Conservation (phyloP, 2,113 vertebrate genomes). For the Sula dactylatra region DNA sequence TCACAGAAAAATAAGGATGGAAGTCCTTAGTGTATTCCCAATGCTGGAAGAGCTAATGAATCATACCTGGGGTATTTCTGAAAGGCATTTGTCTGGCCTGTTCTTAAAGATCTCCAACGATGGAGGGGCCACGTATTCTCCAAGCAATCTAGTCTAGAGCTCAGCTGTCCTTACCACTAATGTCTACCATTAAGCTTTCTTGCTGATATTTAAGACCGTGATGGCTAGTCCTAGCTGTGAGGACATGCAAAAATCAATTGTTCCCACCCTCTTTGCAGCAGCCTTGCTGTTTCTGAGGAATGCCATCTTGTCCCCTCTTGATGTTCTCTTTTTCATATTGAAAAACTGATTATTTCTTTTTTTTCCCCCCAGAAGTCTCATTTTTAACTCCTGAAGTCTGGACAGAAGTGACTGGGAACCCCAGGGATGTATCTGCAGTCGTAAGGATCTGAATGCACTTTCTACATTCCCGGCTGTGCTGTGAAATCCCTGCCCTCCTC, state of each 20-base stretch:
- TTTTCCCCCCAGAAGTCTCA: neutral
- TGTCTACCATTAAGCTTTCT: neutral
- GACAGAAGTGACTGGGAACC: neutral
- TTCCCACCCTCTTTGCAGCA: neutral
- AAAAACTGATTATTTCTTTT: neutral
- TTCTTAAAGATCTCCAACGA: neutral
- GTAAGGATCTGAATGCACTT: neutral
- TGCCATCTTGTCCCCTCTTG: neutral
- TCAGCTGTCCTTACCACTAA: neutral
- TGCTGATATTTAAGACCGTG: neutral
- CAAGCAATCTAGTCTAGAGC: neutral
- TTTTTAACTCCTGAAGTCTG: neutral
- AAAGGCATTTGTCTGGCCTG: neutral
- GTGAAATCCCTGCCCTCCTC: neutral
- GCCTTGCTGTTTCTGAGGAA: neutral
- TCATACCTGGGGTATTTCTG: slow-evolving; percentile 2
- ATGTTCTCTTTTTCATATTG: neutral
- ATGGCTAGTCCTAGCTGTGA: neutral
- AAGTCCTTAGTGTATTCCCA: neutral
- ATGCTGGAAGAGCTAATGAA: neutral
- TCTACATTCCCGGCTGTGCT: neutral
- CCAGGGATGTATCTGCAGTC: neutral
- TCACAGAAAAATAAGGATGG: neutral
- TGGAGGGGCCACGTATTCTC: neutral
- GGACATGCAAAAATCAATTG: neutral